phyloP scores from a whole-genome alignment of 2,113 vertebrate species.

The Tinamus guttatus region DNA sequence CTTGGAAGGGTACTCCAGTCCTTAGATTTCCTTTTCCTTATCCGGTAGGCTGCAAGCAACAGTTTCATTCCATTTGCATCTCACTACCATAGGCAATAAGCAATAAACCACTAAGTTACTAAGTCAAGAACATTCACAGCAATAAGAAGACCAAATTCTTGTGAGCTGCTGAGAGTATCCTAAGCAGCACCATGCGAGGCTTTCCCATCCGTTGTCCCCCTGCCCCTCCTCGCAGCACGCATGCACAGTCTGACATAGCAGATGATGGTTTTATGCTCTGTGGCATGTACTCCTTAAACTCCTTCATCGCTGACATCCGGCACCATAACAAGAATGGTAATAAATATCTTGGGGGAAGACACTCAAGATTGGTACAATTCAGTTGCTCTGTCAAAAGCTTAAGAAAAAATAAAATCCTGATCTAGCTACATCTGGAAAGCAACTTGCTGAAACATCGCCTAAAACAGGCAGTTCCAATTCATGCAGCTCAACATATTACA shows the following conservation, averaged over 20 bases:
- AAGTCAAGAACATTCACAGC: too few relatives aligned
- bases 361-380: conserved; percentile 37
- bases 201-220: neutral
- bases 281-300: neutral
- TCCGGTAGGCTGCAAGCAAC: neutral
- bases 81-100: neutral
- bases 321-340: conserved; percentile 1
- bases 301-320: conserved; percentile 7
- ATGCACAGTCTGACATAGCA: neutral
- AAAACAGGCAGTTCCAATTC: conserved; percentile 39
- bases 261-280: neutral
- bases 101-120: too few relatives aligned
- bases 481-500: conserved; percentile 30
- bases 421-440: neutral
- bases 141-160: neutral
- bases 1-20: neutral
- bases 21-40: neutral
- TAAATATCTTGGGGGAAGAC: neutral
- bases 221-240: rapidly evolving
- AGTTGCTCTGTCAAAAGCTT: conserved; percentile 37
- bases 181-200: rapidly evolving
- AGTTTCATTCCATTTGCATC: neutral
- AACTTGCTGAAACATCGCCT: conserved; percentile 59
- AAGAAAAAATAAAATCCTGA: conserved; percentile 15
- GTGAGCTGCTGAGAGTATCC: neutral